phyloP scores from a whole-genome alignment of 2,797 vertebrate species.

The Xenopus petersii region DNA sequence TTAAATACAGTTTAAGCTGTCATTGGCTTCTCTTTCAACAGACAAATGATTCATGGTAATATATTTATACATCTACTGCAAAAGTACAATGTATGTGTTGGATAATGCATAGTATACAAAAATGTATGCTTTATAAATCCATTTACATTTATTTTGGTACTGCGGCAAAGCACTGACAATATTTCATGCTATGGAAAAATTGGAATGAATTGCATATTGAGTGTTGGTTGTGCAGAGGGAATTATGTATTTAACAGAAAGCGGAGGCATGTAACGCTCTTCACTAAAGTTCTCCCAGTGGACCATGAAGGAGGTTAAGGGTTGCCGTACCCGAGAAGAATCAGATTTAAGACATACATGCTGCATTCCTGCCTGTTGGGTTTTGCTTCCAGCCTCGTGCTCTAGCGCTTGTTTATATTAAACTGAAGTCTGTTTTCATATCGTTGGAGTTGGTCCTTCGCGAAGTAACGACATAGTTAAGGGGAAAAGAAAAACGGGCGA shows the following conservation, averaged over 20 bases:
- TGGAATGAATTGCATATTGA: too few species aligned
- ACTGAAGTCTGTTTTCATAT: constrained; percentile 39
- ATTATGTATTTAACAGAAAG: constrained; percentile 40
- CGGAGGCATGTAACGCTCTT: constrained; percentile 21
- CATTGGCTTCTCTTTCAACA: too few species aligned
- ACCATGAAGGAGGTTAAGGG: constrained; percentile 46
- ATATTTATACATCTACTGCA: too few species aligned
- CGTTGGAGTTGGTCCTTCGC: background rate
- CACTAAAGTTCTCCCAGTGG: constrained; percentile 36
- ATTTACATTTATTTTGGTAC: too few species aligned
- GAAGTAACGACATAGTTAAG: too few species aligned
- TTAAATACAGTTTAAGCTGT: too few species aligned
- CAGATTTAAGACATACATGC: constrained; percentile 35
- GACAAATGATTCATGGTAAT: too few species aligned
- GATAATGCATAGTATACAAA: too few species aligned
- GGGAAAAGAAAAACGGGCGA: constrained; percentile 8
- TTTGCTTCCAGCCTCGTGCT: constrained; percentile 14
- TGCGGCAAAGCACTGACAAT: too few species aligned
- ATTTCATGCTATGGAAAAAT: too few species aligned
- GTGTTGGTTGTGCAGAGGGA: constrained; percentile 16
- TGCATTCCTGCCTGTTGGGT: constrained; percentile 32
- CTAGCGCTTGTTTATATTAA: constrained; percentile 33
- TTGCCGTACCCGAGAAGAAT: constrained; percentile 27
- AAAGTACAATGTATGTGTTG: too few species aligned
- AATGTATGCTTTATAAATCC: too few species aligned